Percentiles rank a stretch among this genome's conserved stretches.
Conservation (phyloP, 2,797 vertebrate genomes). For the Australoheros facetus region DNA sequence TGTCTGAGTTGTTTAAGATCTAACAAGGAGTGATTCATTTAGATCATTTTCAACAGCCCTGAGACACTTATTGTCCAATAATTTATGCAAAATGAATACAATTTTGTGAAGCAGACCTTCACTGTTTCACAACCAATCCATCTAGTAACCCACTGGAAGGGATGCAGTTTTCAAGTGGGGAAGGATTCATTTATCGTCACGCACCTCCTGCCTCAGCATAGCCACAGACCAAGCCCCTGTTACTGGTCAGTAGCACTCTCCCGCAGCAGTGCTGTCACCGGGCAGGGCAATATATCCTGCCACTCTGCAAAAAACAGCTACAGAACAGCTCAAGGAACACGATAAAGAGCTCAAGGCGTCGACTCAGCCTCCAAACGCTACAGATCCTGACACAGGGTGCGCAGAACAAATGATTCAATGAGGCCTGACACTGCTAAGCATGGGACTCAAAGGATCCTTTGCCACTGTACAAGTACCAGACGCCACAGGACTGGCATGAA, state of each 20-base stretch:
- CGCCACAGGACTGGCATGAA: neutral
- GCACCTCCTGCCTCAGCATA: neutral
- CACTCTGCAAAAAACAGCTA: neutral
- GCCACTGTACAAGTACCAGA: neutral
- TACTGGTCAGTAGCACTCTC: neutral
- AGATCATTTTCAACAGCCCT: neutral
- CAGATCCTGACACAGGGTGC: neutral
- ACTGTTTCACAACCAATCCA: neutral
- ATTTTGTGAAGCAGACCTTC: neutral
- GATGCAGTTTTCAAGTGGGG: neutral
- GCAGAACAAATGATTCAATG: neutral
- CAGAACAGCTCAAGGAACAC: neutral
- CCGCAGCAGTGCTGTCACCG: neutral
- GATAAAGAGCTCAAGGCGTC: neutral
- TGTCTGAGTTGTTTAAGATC: neutral
- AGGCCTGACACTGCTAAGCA: neutral
- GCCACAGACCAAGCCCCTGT: neutral
- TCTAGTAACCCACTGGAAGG: neutral
- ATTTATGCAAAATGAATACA: constrained; percentile 1
- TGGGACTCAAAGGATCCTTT: neutral
- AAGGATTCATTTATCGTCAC: neutral
- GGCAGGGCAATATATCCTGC: neutral
- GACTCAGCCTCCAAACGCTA: neutral
- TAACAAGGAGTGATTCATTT: neutral
- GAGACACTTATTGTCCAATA: constrained; percentile 3